Percentiles rank a stretch among this genome's conserved stretches.
phyloP scores from a whole-genome alignment of 2,888 invertebrate species.

The Megastigmus dorsalis region DNA sequence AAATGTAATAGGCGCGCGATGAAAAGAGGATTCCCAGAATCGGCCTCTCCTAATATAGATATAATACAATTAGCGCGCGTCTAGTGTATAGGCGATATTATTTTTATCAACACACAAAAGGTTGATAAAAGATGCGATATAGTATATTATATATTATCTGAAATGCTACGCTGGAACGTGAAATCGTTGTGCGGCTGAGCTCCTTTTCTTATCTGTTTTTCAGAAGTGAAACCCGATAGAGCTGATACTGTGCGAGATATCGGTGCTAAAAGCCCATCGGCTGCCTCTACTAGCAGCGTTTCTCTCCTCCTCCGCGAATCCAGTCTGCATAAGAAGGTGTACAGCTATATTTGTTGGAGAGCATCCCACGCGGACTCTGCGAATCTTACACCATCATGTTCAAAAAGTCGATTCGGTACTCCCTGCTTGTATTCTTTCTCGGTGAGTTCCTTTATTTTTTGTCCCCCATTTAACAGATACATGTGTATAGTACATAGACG shows the following conservation, averaged over 20 bases:
- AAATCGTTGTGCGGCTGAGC: neutral
- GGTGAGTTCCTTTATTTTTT: constrained; percentile 9
- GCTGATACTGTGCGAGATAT: constrained; percentile 11
- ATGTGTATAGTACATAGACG: too few relatives aligned
- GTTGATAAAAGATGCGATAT: constrained; percentile 20
- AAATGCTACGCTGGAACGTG: neutral
- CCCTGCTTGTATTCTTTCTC: neutral
- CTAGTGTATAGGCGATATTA: too few relatives aligned
- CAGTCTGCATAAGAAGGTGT: neutral
- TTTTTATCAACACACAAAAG: constrained; percentile 8
- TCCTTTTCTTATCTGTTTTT: constrained; percentile 44
- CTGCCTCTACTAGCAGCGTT: neutral
- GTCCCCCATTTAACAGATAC: neutral
- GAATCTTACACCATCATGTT: constrained; percentile 24
- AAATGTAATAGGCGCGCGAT: too few relatives aligned
- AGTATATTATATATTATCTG: too few relatives aligned
- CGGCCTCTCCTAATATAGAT: too few relatives aligned
- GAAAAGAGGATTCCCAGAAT: too few relatives aligned
- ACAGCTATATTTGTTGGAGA: neutral
- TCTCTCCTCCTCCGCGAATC: neutral
- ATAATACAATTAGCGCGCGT: too few relatives aligned
- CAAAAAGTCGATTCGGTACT: neutral
- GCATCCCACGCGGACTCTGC: too few relatives aligned
- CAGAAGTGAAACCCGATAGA: constrained; percentile 38
- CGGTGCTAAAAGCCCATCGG: neutral